Conservation (phyloP, 1,140 invertebrate genomes). For the Octopus sinensis region DNA sequence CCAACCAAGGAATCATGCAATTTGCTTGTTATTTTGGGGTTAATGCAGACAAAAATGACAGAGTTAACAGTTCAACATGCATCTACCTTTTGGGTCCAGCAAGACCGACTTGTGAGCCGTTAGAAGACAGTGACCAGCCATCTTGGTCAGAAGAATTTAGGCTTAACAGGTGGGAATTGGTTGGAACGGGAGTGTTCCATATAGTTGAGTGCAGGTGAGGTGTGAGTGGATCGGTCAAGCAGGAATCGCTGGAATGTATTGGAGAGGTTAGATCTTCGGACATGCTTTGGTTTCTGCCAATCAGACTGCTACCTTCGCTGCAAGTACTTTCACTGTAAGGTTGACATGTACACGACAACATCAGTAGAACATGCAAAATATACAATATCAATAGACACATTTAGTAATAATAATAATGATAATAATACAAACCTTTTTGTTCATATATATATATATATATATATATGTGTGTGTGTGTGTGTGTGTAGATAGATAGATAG, state of each 20-base stretch:
- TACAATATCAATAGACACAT: no score
- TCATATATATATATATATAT: no score
- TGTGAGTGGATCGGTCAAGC: not conserved
- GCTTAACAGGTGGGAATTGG: conserved; percentile 1
- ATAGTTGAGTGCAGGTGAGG: conserved; percentile 8
- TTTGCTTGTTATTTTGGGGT: no score
- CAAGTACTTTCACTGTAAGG: not conserved
- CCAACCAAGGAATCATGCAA: no score
- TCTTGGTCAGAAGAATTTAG: not conserved
- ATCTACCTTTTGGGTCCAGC: not conserved
- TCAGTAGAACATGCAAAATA: not conserved
- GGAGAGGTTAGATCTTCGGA: not conserved
- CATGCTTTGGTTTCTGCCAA: not conserved
- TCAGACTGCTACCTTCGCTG: not conserved
- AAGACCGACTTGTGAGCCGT: not conserved
- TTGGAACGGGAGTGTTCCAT: not conserved
- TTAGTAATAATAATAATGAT: no score
- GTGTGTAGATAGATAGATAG: no score
- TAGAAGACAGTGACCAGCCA: not conserved
- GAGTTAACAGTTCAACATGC: not conserved
- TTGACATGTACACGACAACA: not conserved
- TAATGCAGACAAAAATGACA: no score
- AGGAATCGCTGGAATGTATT: not conserved
- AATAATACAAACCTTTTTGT: no score
- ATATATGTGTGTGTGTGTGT: no score